These are phyloP conservation scores for Centrocercus urophasianus DNA, from an alignment of 2,113 vertebrate genomes.

Conservation along the genomic window DNA sequence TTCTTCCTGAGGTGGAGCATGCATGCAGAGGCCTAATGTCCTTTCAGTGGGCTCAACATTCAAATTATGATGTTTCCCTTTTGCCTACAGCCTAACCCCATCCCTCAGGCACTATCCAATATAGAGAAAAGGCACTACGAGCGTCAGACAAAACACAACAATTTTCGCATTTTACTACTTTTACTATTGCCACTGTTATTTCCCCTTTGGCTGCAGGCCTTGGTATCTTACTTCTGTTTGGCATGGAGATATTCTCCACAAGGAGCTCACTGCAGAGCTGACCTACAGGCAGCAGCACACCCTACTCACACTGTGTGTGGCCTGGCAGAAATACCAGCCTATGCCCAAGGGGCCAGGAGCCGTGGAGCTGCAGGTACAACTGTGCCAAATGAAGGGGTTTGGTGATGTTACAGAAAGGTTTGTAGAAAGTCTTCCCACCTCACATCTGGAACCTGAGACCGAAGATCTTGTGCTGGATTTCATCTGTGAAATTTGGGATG, in stretches of 20 bases:
- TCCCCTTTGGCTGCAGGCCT: not conserved
- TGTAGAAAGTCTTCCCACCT: not conserved
- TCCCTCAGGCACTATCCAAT: not conserved
- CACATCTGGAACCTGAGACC: not conserved
- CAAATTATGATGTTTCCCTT: not conserved
- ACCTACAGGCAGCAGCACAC: rapidly evolving
- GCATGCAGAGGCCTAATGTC: not conserved
- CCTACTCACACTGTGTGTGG: not conserved
- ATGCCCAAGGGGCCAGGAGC: not conserved
- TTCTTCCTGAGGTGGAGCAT: not conserved
- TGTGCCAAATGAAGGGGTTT: not conserved
- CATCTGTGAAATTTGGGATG: not conserved
- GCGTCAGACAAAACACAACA: constrained; percentile 21
- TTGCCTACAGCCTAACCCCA: constrained; percentile 2
- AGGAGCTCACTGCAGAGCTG: not conserved
- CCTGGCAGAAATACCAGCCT: not conserved
- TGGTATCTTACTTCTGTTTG: not conserved
- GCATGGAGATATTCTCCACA: not conserved
- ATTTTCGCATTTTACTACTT: not conserved
- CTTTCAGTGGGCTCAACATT: not conserved
- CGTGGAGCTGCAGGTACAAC: not conserved
- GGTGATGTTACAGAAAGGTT: not conserved
- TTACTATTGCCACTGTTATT: not conserved
- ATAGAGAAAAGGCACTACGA: not conserved
- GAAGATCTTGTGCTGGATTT: not conserved